Percentiles rank a stretch among this genome's conserved stretches.
Conservation (phyloP, 2,888 invertebrate species). For the Hirtodrosophila confusa region DNA sequence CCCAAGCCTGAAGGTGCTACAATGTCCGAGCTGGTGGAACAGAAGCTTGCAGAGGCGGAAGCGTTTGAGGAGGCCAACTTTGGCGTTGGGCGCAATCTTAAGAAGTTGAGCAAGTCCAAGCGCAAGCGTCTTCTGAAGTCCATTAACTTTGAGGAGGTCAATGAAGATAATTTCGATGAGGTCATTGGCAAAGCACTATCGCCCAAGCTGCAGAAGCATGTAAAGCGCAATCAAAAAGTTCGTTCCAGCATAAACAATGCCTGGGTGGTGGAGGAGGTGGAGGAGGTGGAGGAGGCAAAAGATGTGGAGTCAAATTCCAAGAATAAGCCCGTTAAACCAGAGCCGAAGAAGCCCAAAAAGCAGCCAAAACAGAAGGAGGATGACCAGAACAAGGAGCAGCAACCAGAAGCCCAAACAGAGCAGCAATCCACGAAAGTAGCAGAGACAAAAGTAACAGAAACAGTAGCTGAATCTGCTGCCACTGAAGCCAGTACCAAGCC, state of each 20-base stretch:
- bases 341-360: slow-evolving; percentile 36
- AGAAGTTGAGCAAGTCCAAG: slow-evolving; percentile 84
- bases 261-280: slow-evolving; percentile 77
- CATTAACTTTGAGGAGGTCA: slow-evolving; percentile 77
- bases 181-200: slow-evolving; percentile 74
- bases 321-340: slow-evolving; percentile 9
- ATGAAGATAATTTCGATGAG: slow-evolving; percentile 81
- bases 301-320: slow-evolving; percentile 22
- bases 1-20: slow-evolving; percentile 81
- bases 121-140: slow-evolving; percentile 80
- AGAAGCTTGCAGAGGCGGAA: slow-evolving; percentile 84
- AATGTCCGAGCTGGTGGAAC: slow-evolving; percentile 72
- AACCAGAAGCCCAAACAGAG: not conserved
- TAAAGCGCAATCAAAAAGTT: slow-evolving; percentile 69
- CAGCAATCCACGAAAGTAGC: not conserved
- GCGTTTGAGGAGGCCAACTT: slow-evolving; percentile 85
- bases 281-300: slow-evolving; percentile 28
- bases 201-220: slow-evolving; percentile 65
- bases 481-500: slow-evolving; percentile 1
- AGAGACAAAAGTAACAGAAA: not conserved
- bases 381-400: slow-evolving; percentile 12
- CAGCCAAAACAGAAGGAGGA: slow-evolving; percentile 6
- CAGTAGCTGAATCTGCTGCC: not conserved
- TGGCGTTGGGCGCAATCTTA: slow-evolving; percentile 82
- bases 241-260: slow-evolving; percentile 62